These are phyloP conservation scores for Acleris emargana DNA, from an alignment of 2,888 invertebrate species.

Conservation along the genomic window DNA sequence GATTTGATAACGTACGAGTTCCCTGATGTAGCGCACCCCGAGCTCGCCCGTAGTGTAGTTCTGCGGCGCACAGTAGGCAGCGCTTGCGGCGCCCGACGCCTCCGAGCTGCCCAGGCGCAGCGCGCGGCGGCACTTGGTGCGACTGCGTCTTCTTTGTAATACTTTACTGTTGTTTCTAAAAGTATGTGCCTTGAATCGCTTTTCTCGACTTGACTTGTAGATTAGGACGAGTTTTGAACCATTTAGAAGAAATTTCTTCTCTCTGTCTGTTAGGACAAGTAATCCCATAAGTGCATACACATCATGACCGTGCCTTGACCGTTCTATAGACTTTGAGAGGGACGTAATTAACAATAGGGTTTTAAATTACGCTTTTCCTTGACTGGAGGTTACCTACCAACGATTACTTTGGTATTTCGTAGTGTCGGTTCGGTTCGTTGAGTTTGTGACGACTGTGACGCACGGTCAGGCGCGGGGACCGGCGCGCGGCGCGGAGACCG, in stretches of 20 bases:
- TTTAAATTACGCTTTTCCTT: constrained; percentile 72
- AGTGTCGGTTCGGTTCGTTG: constrained; percentile 63
- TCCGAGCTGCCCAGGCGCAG: constrained; percentile 57
- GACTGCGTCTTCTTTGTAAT: constrained; percentile 62
- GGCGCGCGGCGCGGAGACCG: constrained; percentile 71
- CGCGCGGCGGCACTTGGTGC: constrained; percentile 54
- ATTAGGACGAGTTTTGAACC: constrained; percentile 80
- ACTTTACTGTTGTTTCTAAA: constrained; percentile 80
- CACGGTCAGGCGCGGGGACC: constrained; percentile 56
- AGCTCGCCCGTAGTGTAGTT: constrained; percentile 45
- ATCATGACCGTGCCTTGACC: constrained; percentile 84
- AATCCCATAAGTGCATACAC: constrained; percentile 82
- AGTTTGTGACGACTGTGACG: constrained; percentile 54
- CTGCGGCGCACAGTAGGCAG: constrained; percentile 59
- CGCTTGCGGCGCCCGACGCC: constrained; percentile 76
- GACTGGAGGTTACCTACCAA: constrained; percentile 62
- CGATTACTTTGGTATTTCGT: constrained; percentile 72
- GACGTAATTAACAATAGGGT: constrained; percentile 83
- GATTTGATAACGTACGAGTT: constrained; percentile 44
- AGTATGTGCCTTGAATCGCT: constrained; percentile 84
- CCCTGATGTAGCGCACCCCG: constrained; percentile 46
- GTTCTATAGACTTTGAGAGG: constrained; percentile 83
- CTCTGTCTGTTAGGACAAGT: constrained; percentile 77
- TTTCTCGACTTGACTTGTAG: constrained; percentile 80
- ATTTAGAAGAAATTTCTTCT: constrained; percentile 79